Base-by-base conservation (phyloP, 2,888 invertebrate species). In the Nysson spinosus region DNA sequence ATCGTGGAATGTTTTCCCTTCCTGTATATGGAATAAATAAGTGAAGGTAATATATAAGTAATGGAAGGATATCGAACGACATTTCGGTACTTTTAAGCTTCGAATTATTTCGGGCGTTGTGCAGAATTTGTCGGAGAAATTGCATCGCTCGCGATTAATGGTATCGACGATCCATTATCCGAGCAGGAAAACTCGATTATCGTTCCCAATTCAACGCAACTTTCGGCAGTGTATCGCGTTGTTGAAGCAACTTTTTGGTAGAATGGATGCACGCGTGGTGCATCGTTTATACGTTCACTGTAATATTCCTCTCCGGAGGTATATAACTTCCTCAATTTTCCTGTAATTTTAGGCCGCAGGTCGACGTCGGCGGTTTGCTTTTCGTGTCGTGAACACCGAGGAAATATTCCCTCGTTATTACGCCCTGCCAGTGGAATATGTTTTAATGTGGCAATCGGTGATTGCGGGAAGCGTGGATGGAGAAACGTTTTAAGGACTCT, bases 161-260 rank as follows among this genome's bases (percentile, higher is more conserved):
- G 50, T 50, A 69, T 72, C 65, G 69, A 22, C 52, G 44, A 56
- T 56, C 69, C 62, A 69, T 69, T 72, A 72, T 40, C 49, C 55
- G 37, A 63, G 51, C 50, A 37, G 46, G 42, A 28, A 58, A 72
- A 72, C 46, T 72, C 66, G 69, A 72, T 72, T 72, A 72, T 35
- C 47, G 32, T 42, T 16, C 39, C 55, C 20, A 56, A 20, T 58
- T 32, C 34, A 47, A 19, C 43, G 34, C 17, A 72, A 63, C 58
- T 64, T 60, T 54, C 34, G 28, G 26, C 32, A 16, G 40, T 19
- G 49, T 20, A 49, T 14, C 44, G n/a, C 12, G 6, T 11, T 40
- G 16, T 20, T 34, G 46, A n/a, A 19, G 26, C 40, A 56, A 72
- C 49, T 72, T 72, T 4, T 37, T 1, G 20, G 32, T 40, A n/a